A percentile compares a stretch with the other conserved stretches of the same genome.
phyloP scores from a whole-genome alignment of 2,797 vertebrate species.

The Chrysocyon brachyurus region DNA sequence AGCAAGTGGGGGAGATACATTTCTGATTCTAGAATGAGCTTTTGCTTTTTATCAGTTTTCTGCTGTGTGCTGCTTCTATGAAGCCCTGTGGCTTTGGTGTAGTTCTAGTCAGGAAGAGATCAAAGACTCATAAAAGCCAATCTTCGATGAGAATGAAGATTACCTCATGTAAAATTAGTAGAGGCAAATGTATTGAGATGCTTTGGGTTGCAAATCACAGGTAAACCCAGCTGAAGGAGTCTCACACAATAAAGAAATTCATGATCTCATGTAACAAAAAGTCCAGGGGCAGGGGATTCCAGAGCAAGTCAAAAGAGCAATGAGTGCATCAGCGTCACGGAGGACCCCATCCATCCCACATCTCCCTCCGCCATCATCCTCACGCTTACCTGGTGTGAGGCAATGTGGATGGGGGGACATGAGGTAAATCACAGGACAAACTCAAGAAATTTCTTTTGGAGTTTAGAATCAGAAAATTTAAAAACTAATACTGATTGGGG shows the following conservation, averaged over 20 bases:
- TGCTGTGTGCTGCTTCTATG: background rate
- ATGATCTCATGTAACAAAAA: background rate
- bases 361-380: background rate
- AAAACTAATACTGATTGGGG: background rate
- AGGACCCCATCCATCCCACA: background rate
- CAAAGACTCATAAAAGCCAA: background rate
- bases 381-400: background rate
- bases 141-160: constrained; percentile 10
- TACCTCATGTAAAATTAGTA: background rate
- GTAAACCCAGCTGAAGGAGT: background rate
- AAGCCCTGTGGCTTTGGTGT: constrained; percentile 11
- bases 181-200: background rate
- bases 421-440: background rate
- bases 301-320: background rate
- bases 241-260: background rate
- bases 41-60: constrained; percentile 38
- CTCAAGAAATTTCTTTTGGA: background rate
- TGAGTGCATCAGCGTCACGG: background rate
- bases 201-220: background rate
- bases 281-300: background rate
- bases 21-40: constrained; percentile 3
- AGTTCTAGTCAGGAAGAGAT: constrained; percentile 12
- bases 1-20: background rate
- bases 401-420: background rate
- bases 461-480: background rate